A percentile compares a stretch with the other conserved stretches of the same genome.
Evolutionary conservation across 2,797 vertebrate genomes (phyloP).

Genomic region (Vultur gryphus): DNA sequence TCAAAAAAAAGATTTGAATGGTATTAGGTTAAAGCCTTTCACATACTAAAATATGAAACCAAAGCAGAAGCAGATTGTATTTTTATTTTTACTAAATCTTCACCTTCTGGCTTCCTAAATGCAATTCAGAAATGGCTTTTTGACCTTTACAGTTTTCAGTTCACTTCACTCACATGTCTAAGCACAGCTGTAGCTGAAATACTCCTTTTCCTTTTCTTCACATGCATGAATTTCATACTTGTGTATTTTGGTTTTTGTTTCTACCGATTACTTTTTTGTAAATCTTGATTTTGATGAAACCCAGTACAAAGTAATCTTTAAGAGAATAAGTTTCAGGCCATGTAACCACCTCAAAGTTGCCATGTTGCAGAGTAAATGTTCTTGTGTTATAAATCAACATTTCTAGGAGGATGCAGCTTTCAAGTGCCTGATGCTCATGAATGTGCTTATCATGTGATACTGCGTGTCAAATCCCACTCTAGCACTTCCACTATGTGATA

Average conservation of each 20-base stretch:
- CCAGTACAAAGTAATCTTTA: neutral
- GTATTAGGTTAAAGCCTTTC: neutral
- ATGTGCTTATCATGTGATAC: neutral
- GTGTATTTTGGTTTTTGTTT: neutral
- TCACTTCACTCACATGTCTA: neutral
- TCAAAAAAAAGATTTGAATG: neutral
- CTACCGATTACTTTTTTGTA: neutral
- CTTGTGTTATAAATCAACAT: neutral
- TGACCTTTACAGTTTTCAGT: neutral
- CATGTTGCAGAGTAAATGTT: neutral
- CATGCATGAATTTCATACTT: neutral
- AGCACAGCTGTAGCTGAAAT: neutral
- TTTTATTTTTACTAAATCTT: neutral
- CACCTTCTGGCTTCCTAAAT: neutral
- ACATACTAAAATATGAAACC: neutral
- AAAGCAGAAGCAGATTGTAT: neutral
- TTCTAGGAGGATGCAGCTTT: neutral
- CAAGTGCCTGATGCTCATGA: neutral
- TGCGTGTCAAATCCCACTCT: neutral
- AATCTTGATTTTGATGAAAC: neutral
- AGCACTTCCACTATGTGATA: neutral
- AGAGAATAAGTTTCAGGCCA: neutral
- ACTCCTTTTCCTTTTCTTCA: neutral
- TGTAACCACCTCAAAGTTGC: neutral
- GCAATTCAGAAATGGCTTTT: neutral